These are phyloP conservation scores for Labeo calbasu DNA, from an alignment of 2,797 vertebrate genomes.

Conservation along the genomic window DNA sequence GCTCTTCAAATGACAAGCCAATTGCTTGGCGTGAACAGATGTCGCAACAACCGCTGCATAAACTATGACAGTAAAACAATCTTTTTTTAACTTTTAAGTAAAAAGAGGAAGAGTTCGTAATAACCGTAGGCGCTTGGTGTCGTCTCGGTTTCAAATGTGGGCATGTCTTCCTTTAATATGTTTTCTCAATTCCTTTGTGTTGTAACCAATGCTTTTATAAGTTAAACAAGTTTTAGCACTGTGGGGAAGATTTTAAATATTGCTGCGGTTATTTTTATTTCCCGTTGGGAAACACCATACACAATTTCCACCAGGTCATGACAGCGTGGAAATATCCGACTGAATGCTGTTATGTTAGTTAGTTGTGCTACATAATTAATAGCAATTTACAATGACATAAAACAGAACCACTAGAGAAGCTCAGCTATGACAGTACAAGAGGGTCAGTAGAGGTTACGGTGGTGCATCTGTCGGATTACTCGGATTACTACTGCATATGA, in stretches of 20 bases:
- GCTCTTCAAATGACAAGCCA: not conserved
- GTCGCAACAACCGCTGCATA: not conserved
- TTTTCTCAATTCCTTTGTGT: constrained; percentile 46
- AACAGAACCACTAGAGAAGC: not conserved
- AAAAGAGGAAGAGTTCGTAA: not conserved
- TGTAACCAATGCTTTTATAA: not conserved
- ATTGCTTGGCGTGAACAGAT: not conserved
- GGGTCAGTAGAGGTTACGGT: not conserved
- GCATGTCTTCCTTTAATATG: constrained; percentile 1
- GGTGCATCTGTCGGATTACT: not conserved
- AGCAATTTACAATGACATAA: not conserved
- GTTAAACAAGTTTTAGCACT: not conserved
- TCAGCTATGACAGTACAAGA: not conserved
- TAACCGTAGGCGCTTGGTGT: not conserved
- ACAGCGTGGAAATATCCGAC: not conserved
- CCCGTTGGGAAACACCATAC: not conserved
- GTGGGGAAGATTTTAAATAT: not conserved
- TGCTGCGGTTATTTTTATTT: not conserved
- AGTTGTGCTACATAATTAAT: no score
- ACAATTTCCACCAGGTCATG: not conserved
- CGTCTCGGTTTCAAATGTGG: constrained; percentile 30
- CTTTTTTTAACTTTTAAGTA: not conserved
- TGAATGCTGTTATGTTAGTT: not conserved
- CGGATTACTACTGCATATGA: not conserved
- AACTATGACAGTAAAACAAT: not conserved